Evolutionary conservation across 2,888 invertebrate species (phyloP), one percentile per base, ranked within the genome.

Genomic region (Callyntrura sp.): DNA sequence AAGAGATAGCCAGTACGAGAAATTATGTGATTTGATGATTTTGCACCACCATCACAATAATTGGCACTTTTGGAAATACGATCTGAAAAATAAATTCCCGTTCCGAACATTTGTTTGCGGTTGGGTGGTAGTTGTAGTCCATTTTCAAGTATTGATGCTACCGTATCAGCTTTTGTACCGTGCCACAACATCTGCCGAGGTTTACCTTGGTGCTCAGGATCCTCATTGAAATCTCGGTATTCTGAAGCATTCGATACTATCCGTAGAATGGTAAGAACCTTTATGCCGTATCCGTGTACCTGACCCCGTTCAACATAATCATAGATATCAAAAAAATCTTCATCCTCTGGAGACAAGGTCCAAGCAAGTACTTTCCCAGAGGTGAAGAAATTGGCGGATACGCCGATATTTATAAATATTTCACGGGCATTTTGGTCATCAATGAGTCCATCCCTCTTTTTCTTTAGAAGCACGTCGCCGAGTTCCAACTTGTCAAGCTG

Each of bases 41-140:
- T n/a, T 20, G 5, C 55, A 0, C 17, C 68, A 0, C 20, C 11
- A 28, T 65, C 82, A 35, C 91, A 91, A 45, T 91, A 91, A 2
- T 81, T 8, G 2, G 83, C 82, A 35, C 91, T 91, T 62, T 91
- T 91, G 1, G 91, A 91, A 0, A 62, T 28, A 6, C 91, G 25
- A 55, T 91, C 91, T 11, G 90, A 84, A 60, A 88, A 90, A 62
- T 90, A 88, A n/a, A 90, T 70, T 9, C 88, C 88, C 1, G 55
- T 23, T 11, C 90, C 90, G 76, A 85, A 88, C 90, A 90, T 90
- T 68, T 91, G 91, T 3, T 35, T 14, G 9, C 88, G 20, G 90
- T n/a, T n/a, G n/a, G n/a, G n/a, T n/a, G n/a, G 91, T 4, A 48
- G 70, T 28, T 51, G 23, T 11, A 90, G 87, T 0, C 91, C 90